A percentile compares a stretch with the other conserved stretches of the same genome.
These are phyloP conservation scores for Bibio marci DNA, from an alignment of 2,888 invertebrate species.

Conservation along the genomic window DNA sequence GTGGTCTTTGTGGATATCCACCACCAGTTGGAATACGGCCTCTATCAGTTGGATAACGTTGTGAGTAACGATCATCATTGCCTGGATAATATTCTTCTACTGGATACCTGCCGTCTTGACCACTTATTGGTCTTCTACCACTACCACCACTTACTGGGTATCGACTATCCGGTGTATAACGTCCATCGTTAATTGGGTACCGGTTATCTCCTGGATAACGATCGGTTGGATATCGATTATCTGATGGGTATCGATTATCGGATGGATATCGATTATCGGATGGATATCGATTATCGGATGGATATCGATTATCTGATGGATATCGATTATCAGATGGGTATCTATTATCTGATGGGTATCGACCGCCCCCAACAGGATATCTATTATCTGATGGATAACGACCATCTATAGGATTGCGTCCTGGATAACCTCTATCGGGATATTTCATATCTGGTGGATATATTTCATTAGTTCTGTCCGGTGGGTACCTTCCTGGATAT, in stretches of 20 bases:
- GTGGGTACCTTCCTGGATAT: background rate
- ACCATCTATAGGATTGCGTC: no score
- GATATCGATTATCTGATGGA: slow-evolving; percentile 12
- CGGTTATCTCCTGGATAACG: background rate
- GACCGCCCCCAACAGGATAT: slow-evolving; percentile 5
- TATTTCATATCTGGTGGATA: no score
- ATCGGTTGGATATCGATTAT: slow-evolving; percentile 16
- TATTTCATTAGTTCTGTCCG: slow-evolving; percentile 3
- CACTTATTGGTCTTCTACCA: no score
- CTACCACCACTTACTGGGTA: slow-evolving; percentile 11
- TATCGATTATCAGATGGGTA: slow-evolving; percentile 6
- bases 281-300: slow-evolving; percentile 5
- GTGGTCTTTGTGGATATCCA: no score
- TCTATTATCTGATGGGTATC: slow-evolving; percentile 17
- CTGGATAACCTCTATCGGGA: slow-evolving; percentile 4
- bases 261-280: background rate
- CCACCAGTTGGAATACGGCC: slow-evolving; percentile 23
- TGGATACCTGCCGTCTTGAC: slow-evolving; percentile 9
- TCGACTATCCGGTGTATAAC: slow-evolving; percentile 7
- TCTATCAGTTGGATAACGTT: slow-evolving; percentile 24
- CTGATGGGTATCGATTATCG: slow-evolving; percentile 14
- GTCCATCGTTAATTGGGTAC: no score
- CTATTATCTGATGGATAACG: slow-evolving; percentile 8
- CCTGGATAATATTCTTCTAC: no score
- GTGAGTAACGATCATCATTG: no score